These are phyloP conservation scores for Eupithecia vulgata DNA, from an alignment of 2,888 invertebrate genomes.

Conservation along the genomic window DNA sequence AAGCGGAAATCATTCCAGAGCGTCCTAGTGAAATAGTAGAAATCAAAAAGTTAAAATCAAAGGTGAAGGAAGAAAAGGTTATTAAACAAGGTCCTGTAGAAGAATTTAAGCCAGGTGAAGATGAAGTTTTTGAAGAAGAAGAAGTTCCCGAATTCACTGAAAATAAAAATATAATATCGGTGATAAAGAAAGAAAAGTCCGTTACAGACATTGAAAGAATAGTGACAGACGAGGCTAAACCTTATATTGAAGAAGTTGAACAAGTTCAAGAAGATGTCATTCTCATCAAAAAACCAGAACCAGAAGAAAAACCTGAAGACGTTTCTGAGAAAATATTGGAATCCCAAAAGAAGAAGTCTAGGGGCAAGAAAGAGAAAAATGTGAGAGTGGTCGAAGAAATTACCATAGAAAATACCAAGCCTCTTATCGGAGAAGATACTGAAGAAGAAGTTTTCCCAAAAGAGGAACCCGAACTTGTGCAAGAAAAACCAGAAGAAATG, in stretches of 20 bases:
- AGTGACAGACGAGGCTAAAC: neutral
- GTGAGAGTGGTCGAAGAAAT: conserved; percentile 13
- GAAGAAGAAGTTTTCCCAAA: conserved; percentile 4
- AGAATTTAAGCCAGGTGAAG: neutral
- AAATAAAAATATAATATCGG: no score
- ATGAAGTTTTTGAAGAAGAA: neutral
- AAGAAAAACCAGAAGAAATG: conserved; percentile 18
- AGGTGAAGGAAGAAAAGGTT: neutral
- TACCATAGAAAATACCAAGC: conserved; percentile 6
- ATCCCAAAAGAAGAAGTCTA: conserved; percentile 14
- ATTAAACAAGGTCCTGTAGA: neutral
- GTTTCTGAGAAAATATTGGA: neutral
- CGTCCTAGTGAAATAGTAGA: neutral
- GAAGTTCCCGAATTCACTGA: neutral
- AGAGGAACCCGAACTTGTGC: neutral
- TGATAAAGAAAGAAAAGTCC: neutral
- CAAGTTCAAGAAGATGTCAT: neutral
- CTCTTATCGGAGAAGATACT: neutral
- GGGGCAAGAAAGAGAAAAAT: conserved; percentile 10
- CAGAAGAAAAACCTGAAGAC: conserved; percentile 3
- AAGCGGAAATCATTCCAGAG: neutral
- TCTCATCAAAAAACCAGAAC: neutral
- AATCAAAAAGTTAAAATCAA: neutral
- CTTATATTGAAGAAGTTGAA: neutral
- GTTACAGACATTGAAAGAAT: neutral